A percentile compares a stretch with the other conserved stretches of the same genome.
These are phyloP conservation scores for Ramphastos sulfuratus DNA, from an alignment of 2,113 vertebrate genomes.

Conservation along the genomic window DNA sequence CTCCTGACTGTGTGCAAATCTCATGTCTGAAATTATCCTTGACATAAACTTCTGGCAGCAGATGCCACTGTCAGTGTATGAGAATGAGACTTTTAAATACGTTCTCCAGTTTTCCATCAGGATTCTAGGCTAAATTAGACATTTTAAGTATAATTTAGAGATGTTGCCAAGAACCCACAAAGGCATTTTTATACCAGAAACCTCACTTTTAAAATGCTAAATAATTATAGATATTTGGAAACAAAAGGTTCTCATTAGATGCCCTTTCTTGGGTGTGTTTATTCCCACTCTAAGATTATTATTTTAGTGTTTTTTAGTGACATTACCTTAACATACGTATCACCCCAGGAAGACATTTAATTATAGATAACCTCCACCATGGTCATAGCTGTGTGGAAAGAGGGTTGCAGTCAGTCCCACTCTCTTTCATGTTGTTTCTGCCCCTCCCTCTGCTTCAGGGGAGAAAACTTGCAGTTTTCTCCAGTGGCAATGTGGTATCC, in stretches of 20 bases:
- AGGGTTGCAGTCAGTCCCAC: neutral
- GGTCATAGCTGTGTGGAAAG: neutral
- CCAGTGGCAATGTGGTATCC: neutral
- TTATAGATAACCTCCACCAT: neutral
- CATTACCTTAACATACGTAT: neutral
- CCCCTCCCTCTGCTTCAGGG: neutral
- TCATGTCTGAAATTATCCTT: neutral
- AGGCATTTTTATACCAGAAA: neutral
- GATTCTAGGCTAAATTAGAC: neutral
- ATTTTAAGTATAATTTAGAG: neutral
- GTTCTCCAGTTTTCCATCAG: neutral
- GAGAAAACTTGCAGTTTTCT: neutral
- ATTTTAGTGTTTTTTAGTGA: neutral
- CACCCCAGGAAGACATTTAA: neutral
- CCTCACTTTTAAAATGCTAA: neutral
- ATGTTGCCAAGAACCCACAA: neutral
- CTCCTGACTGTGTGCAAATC: neutral
- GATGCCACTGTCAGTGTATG: neutral
- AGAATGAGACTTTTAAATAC: neutral
- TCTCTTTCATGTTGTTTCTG: neutral
- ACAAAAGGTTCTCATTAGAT: neutral
- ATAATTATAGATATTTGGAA: neutral
- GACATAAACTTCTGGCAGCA: neutral
- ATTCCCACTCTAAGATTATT: neutral
- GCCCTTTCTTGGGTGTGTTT: neutral